These are phyloP conservation scores for Junonia oenone DNA, from an alignment of 2,888 invertebrate genomes.

Conservation along the genomic window DNA sequence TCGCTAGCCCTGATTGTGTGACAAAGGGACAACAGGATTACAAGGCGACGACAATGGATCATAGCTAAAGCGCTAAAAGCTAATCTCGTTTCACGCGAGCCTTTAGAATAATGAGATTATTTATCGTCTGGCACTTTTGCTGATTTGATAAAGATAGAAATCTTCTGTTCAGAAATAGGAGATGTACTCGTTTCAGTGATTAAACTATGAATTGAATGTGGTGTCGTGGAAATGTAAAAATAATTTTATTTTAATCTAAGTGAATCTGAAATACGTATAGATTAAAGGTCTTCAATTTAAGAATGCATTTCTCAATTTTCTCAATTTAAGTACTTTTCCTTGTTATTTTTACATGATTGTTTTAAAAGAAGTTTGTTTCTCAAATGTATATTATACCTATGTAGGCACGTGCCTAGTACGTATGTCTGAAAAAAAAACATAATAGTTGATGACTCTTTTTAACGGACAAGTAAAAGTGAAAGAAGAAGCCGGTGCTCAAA, in stretches of 20 bases:
- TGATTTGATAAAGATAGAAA: conserved; percentile 22
- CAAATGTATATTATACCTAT: too few species aligned
- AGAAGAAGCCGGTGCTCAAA: background rate
- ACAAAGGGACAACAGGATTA: conserved; percentile 61
- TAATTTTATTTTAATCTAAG: background rate
- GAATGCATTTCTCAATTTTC: too few species aligned
- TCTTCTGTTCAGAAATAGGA: conserved; percentile 19
- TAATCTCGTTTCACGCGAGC: conserved; percentile 61
- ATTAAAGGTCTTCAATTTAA: too few species aligned
- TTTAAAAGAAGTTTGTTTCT: too few species aligned
- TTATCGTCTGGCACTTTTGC: conserved; percentile 32
- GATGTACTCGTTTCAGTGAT: background rate
- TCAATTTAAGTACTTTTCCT: too few species aligned
- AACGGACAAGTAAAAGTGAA: background rate
- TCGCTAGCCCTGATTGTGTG: conserved; percentile 41
- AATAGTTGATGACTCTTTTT: too few species aligned
- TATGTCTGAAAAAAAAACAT: too few species aligned
- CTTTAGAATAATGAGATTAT: conserved; percentile 59
- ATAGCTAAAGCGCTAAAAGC: conserved; percentile 44
- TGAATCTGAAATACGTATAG: too few species aligned
- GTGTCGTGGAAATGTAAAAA: background rate
- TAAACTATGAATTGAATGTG: background rate
- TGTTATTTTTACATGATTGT: too few species aligned
- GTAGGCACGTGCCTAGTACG: too few species aligned
- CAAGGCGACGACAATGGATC: conserved; percentile 51